Evolutionary conservation across 2,797 vertebrate species (phyloP).

Genomic region (Bucorvus abyssinicus): DNA sequence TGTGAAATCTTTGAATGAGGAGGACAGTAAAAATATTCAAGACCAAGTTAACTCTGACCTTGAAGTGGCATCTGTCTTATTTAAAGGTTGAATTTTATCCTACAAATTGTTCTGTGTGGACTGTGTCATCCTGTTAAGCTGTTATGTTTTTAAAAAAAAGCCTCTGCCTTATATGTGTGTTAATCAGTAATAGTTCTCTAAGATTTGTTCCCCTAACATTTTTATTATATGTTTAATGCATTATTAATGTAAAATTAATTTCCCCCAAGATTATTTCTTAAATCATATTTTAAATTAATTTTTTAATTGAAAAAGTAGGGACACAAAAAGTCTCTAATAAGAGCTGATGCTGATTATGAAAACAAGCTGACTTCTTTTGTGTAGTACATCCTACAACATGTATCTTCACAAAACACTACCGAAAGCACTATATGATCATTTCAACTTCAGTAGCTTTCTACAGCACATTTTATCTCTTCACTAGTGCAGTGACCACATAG

Average conservation of each 20-base stretch:
- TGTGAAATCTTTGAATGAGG: conserved; percentile 97
- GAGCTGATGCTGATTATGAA: not conserved
- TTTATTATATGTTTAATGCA: not conserved
- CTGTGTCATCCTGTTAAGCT: not conserved
- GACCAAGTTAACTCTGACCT: conserved; percentile 99
- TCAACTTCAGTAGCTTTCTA: not conserved
- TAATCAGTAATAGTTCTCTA: not conserved
- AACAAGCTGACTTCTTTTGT: not conserved
- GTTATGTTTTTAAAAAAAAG: fast-evolving
- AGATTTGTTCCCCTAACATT: not conserved
- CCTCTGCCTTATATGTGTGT: not conserved
- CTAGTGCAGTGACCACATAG: fast-evolving
- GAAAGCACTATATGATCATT: not conserved
- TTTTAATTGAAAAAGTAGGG: not conserved
- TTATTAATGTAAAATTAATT: not conserved
- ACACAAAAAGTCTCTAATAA: not conserved
- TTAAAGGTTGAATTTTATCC: conserved; percentile 88
- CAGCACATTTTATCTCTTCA: not conserved
- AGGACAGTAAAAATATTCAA: conserved; percentile 99
- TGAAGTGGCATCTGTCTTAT: conserved; percentile 96
- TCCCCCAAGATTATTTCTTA: not conserved
- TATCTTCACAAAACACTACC: not conserved
- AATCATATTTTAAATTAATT: fast-evolving
- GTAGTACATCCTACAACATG: not conserved
- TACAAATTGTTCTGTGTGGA: conserved; percentile 32